Conservation (phyloP, 2,888 invertebrate species). For the Pollenia griseotomentosa region DNA sequence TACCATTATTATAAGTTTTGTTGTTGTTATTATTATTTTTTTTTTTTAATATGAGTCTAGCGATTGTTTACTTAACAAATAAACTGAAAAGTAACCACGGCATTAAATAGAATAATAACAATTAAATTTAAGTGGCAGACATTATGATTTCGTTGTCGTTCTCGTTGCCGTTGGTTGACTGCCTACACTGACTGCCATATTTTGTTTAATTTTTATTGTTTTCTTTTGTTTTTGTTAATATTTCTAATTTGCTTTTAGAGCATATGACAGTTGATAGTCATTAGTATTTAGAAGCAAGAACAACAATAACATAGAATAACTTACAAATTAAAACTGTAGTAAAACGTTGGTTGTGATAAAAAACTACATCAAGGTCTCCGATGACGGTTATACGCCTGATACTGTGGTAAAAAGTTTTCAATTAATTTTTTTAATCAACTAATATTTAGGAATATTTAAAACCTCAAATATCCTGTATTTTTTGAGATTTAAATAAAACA, state of each 20-base stretch:
- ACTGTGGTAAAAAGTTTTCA: too few species aligned
- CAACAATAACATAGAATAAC: conserved; percentile 1
- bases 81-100: conserved; percentile 57
- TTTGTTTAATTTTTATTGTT: conserved; percentile 7
- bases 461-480: too few species aligned
- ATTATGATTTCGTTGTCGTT: conserved; percentile 62
- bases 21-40: not conserved
- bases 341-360: conserved; percentile 43
- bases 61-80: conserved; percentile 58
- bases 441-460: too few species aligned
- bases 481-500: too few species aligned
- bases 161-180: conserved; percentile 50
- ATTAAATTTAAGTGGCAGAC: conserved; percentile 72
- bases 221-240: conserved; percentile 14
- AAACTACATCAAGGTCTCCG: conserved; percentile 12
- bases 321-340: conserved; percentile 43
- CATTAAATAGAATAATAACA: conserved; percentile 61
- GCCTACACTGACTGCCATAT: conserved; percentile 38
- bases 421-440: too few species aligned
- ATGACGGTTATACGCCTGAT: not conserved
- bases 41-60: not conserved
- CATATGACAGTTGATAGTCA: conserved; percentile 69
- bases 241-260: conserved; percentile 51
- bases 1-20: not conserved
- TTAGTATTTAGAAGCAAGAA: conserved; percentile 47